Evolutionary conservation across 2,888 invertebrate species (phyloP), one percentile per base, ranked within the genome.

Genomic region (Hedya salicella): DNA sequence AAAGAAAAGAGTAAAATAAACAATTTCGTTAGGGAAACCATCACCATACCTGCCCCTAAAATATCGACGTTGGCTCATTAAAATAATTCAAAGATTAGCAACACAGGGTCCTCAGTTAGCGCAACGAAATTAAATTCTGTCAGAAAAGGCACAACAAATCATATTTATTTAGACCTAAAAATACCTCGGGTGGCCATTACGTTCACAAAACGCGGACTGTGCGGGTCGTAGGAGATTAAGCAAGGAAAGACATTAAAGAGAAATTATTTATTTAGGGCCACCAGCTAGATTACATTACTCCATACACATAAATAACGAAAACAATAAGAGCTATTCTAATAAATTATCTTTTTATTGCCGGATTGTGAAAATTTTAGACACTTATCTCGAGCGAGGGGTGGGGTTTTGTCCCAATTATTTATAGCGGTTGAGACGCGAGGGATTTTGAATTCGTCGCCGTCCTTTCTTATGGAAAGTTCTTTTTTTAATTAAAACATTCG

Each of bases 331-430:
- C 89, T 90, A 91, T 92, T 91, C 89, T 91, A 90, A 91, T 91
- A 92, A 92, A 92, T 92, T 92, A 92, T 91, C 91, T 92, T 92
- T 92, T 92, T 92, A 92, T 91, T 92, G 90, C 92, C 87, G 91
- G 91, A 91, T 92, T 92, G 92, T 92, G 91, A 92, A 92, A 92
- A 92, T 92, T 91, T 92, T 89, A 89, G 91, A 92, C 91, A 91
- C 91, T 92, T 91, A 91, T 91, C 91, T 91, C 85, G 86, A 86
- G 78, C 76, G 74, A 70, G 71, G 79, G 81, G 80, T 81, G 80
- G 81, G 88, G 85, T 89, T 90, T 91, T 90, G 91, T 91, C 89
- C 90, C 89, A 89, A 89, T 91, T 91, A 91, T 92, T 92, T 92
- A 92, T 92, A 86, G 88, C 88, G 86, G 88, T 86, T 81, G 88